These are phyloP conservation scores for Graptemys geographica DNA, from an alignment of 2,797 vertebrate genomes.

Conservation along the genomic window DNA sequence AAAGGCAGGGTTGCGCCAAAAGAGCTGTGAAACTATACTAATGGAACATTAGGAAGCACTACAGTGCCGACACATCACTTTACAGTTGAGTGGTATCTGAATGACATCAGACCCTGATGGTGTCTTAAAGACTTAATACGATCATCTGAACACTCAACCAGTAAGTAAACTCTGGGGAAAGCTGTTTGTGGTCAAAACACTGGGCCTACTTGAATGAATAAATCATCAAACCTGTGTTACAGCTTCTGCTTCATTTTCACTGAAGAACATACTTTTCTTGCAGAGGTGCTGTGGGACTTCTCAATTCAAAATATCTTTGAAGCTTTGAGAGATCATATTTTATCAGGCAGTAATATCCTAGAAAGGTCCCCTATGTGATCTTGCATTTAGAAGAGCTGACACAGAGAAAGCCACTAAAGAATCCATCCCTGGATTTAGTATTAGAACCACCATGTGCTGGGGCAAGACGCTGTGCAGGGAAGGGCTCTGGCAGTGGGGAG, in stretches of 20 bases:
- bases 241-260: background rate
- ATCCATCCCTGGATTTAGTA: background rate
- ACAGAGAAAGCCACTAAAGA: background rate
- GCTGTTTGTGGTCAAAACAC: background rate
- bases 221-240: background rate
- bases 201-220: background rate
- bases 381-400: background rate
- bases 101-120: background rate
- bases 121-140: background rate
- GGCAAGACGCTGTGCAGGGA: background rate
- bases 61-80: background rate
- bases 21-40: background rate
- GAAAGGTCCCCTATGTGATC: rapidly evolving
- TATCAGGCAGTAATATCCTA: background rate
- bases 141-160: background rate
- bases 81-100: background rate
- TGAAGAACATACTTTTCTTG: background rate
- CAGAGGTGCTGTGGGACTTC: background rate
- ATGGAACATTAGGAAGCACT: background rate
- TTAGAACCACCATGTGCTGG: background rate
- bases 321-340: background rate
- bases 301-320: background rate
- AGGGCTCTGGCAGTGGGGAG: background rate
- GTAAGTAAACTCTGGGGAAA: background rate
- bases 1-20: background rate